Conservation (phyloP, 2,888 invertebrate species). For the Criorhina ranunculi region DNA sequence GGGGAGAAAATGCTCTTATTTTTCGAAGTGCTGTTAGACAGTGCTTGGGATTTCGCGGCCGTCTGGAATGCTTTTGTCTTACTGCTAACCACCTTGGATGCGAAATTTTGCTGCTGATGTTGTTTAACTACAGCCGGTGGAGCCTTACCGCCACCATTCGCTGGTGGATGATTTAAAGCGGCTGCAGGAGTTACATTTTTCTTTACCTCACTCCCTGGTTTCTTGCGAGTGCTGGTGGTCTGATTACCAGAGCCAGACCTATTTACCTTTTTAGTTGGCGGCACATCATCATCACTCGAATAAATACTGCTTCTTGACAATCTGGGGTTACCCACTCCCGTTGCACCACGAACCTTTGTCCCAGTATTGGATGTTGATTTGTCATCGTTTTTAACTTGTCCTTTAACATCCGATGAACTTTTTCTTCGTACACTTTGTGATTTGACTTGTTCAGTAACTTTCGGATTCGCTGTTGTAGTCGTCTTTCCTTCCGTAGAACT, state of each 20-base stretch:
- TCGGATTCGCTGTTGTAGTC: conserved; percentile 76
- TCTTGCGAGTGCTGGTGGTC: conserved; percentile 79
- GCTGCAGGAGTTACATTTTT: conserved; percentile 24
- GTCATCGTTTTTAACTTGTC: conserved; percentile 72
- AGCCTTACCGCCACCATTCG: conserved; percentile 84
- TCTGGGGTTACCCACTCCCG: conserved; percentile 81
- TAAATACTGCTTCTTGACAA: conserved; percentile 85
- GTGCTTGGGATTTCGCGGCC: conserved; percentile 61
- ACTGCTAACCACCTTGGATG: conserved; percentile 71
- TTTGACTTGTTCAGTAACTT: conserved; percentile 81
- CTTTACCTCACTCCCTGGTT: conserved; percentile 74
- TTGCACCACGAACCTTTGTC: conserved; percentile 79
- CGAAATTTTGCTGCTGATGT: conserved; percentile 80
- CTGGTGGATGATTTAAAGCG: conserved; percentile 75
- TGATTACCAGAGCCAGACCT: conserved; percentile 78
- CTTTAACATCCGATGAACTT: conserved; percentile 79
- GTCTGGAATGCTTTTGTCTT: conserved; percentile 71
- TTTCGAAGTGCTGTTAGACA: conserved; percentile 50
- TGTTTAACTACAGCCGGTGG: conserved; percentile 80
- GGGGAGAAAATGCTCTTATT: conserved; percentile 94
- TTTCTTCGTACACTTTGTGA: conserved; percentile 79
- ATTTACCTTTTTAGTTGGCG: conserved; percentile 80
- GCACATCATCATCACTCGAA: conserved; percentile 87
- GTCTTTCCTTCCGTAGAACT: conserved; percentile 84
- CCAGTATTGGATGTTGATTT: conserved; percentile 78